Percentiles rank a stretch among this genome's conserved stretches.
phyloP scores from a whole-genome alignment of 2,888 invertebrate genomes.

The Gymnocheta viridis region DNA sequence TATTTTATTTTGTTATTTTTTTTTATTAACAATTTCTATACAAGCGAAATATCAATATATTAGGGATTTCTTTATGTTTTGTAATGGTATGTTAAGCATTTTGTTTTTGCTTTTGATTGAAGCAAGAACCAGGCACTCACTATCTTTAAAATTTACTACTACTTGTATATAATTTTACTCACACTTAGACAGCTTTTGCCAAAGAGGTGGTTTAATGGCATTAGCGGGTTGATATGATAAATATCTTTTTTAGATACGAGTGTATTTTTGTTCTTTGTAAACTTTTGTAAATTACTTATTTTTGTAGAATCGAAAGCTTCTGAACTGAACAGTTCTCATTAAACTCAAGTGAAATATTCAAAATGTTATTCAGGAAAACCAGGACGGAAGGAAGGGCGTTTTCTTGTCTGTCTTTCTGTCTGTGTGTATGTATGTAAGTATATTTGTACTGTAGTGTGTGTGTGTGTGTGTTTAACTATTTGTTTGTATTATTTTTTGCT shows the following conservation, averaged over 20 bases:
- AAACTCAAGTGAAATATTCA: conserved; percentile 24
- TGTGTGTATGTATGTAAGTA: neutral
- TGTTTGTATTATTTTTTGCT: neutral
- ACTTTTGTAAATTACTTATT: conserved; percentile 41
- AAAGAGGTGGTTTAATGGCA: conserved; percentile 62
- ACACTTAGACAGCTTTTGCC: neutral
- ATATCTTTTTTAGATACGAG: conserved; percentile 37
- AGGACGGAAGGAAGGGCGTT: conserved; percentile 64
- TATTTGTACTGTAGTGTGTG: neutral
- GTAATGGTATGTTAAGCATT: conserved; percentile 15
- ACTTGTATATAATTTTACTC: conserved; percentile 16
- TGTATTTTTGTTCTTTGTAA: conserved; percentile 39
- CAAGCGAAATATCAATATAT: conserved; percentile 39
- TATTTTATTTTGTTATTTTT: conserved; percentile 57
- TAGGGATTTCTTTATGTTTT: neutral
- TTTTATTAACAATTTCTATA: conserved; percentile 29
- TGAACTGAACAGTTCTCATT: neutral
- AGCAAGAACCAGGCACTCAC: neutral
- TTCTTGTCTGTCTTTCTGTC: neutral
- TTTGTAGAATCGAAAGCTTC: neutral
- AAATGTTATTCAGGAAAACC: conserved; percentile 19
- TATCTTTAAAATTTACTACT: conserved; percentile 8
- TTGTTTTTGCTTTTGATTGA: neutral
- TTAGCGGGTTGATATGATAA: conserved; percentile 62
- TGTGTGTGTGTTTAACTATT: conserved; percentile 6